phyloP scores from a whole-genome alignment of 1,140 invertebrate genomes.

The Papilio polytes region DNA sequence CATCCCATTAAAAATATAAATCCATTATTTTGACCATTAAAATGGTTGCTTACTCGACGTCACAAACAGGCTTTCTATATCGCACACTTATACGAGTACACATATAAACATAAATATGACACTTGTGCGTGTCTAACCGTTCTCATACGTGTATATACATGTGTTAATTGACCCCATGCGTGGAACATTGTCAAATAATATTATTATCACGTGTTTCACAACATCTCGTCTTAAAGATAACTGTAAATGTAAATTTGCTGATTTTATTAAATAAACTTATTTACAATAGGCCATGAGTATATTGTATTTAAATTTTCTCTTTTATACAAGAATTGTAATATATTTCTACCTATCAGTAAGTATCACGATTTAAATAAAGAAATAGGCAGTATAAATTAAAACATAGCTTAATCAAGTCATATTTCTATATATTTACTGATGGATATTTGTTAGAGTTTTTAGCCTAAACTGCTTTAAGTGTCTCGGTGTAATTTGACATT shows the following conservation, averaged over 20 bases:
- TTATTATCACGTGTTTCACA: slow-evolving; percentile 5
- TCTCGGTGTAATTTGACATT: too few species aligned
- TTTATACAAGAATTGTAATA: too few species aligned
- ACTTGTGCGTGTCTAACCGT: neutral
- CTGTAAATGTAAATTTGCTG: neutral
- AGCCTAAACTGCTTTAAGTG: too few species aligned
- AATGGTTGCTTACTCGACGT: neutral
- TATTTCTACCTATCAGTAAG: too few species aligned
- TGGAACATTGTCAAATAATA: slow-evolving; percentile 24
- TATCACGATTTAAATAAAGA: neutral
- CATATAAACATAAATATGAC: neutral
- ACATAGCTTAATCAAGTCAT: neutral
- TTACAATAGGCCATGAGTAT: neutral
- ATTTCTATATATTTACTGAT: neutral
- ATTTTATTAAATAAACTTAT: neutral
- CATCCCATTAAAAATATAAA: too few species aligned
- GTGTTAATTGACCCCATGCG: slow-evolving; percentile 25
- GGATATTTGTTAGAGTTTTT: too few species aligned
- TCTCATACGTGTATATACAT: neutral
- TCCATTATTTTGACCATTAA: neutral
- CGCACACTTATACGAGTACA: neutral
- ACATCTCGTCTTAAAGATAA: neutral
- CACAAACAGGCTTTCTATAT: neutral
- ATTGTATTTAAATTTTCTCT: neutral
- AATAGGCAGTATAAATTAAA: neutral